These are phyloP conservation scores for Laticauda colubrina DNA, from an alignment of 2,113 vertebrate species.

Conservation along the genomic window DNA sequence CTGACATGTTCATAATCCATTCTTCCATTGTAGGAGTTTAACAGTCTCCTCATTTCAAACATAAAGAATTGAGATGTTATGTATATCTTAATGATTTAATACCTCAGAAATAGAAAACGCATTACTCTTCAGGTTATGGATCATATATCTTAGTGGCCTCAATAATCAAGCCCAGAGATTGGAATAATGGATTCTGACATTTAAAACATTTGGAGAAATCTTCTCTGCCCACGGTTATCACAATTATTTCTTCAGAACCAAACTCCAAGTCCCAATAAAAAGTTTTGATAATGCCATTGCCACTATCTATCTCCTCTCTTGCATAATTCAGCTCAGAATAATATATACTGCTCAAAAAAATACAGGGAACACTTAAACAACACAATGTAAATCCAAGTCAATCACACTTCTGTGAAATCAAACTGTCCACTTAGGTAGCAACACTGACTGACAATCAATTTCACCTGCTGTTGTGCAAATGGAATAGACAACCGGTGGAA, in stretches of 20 bases:
- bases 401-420: too few relatives aligned
- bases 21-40: background rate
- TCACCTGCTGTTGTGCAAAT: too few relatives aligned
- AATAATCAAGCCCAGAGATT: background rate
- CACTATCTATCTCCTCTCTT: conserved; percentile 10
- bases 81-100: background rate
- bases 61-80: background rate
- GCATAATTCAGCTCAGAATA: background rate
- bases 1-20: background rate
- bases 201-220: background rate
- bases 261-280: background rate
- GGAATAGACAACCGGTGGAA: too few relatives aligned
- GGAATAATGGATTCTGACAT: background rate
- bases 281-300: too few relatives aligned
- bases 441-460: too few relatives aligned
- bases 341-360: background rate
- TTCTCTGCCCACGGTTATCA: background rate
- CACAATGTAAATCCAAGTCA: too few relatives aligned
- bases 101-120: background rate
- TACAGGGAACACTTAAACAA: too few relatives aligned
- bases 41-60: background rate
- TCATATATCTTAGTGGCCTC: background rate
- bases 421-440: too few relatives aligned
- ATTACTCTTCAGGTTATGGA: background rate
- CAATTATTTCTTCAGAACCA: background rate